phyloP scores from a whole-genome alignment of 2,888 invertebrate genomes.

The Iphiclides podalirius region DNA sequence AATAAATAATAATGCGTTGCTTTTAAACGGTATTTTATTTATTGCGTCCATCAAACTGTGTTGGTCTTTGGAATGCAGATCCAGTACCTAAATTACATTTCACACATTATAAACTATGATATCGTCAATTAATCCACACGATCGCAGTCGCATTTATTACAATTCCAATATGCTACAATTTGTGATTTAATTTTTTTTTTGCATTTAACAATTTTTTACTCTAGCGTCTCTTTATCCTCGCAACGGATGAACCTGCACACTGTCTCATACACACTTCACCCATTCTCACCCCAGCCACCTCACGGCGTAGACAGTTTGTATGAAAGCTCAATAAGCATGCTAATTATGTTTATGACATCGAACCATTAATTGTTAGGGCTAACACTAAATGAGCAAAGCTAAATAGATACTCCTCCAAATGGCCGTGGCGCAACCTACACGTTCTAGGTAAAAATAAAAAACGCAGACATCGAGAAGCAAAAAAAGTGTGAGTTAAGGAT shows the following conservation, averaged over 20 bases:
- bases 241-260: constrained; percentile 6
- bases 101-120: constrained; percentile 51
- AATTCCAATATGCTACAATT: constrained; percentile 31
- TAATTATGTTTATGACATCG: constrained; percentile 39
- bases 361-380: constrained; percentile 43
- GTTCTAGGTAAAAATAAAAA: background rate
- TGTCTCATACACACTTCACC: constrained; percentile 6
- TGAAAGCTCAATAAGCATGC: constrained; percentile 58
- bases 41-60: constrained; percentile 72
- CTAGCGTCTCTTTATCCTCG: background rate
- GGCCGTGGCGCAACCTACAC: constrained; percentile 37
- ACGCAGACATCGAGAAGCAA: constrained; percentile 58
- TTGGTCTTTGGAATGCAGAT: constrained; percentile 76
- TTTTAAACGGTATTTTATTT: constrained; percentile 58
- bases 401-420: constrained; percentile 32
- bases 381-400: constrained; percentile 57
- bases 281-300: constrained; percentile 11
- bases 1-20: constrained; percentile 29
- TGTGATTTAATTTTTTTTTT: constrained; percentile 29
- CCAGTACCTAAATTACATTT: constrained; percentile 63
- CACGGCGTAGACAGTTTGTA: constrained; percentile 19
- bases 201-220: constrained; percentile 24
- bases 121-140: constrained; percentile 33
- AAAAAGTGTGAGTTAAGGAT: constrained; percentile 63
- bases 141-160: constrained; percentile 28